Evolutionary conservation across 2,888 invertebrate species (phyloP).

Genomic region (Acronicta aceris): DNA sequence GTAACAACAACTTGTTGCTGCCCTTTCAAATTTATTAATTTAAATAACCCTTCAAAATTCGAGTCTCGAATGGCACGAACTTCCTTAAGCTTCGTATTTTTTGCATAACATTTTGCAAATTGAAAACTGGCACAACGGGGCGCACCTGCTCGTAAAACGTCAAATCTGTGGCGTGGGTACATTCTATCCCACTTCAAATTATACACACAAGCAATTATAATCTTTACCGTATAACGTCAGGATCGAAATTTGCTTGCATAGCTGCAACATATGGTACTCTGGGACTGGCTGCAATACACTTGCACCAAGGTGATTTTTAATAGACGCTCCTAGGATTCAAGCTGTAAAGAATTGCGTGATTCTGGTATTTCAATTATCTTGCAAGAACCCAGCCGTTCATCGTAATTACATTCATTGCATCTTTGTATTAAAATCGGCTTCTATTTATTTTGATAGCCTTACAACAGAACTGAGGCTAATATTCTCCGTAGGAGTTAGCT

Average conservation of each 20-base stretch:
- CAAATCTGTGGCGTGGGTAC: constrained; percentile 46
- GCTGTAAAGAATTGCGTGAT: constrained; percentile 36
- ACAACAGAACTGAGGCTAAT: constrained; percentile 1
- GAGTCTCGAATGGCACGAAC: background rate
- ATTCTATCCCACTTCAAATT: constrained; percentile 33
- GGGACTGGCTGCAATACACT: constrained; percentile 14
- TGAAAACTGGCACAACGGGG: constrained; percentile 44
- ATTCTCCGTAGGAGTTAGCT: too few relatives aligned
- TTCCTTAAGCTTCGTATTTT: constrained; percentile 26
- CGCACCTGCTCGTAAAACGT: constrained; percentile 52
- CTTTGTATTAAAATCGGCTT: constrained; percentile 4
- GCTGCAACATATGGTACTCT: constrained; percentile 27
- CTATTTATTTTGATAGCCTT: constrained; percentile 1
- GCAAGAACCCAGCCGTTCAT: constrained; percentile 13
- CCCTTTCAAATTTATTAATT: constrained; percentile 25
- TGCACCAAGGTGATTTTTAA: constrained; percentile 51
- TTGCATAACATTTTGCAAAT: constrained; percentile 41
- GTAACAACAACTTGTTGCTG: constrained; percentile 39
- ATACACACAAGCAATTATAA: constrained; percentile 34
- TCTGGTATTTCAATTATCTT: constrained; percentile 32
- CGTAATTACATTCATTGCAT: constrained; percentile 7
- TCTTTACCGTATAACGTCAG: constrained; percentile 18
- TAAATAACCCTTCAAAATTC: constrained; percentile 6
- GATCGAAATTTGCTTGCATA: constrained; percentile 22
- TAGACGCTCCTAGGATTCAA: constrained; percentile 37